Evolutionary conservation across 2,113 vertebrate species (phyloP).

Genomic region (Anguilla japonica): DNA sequence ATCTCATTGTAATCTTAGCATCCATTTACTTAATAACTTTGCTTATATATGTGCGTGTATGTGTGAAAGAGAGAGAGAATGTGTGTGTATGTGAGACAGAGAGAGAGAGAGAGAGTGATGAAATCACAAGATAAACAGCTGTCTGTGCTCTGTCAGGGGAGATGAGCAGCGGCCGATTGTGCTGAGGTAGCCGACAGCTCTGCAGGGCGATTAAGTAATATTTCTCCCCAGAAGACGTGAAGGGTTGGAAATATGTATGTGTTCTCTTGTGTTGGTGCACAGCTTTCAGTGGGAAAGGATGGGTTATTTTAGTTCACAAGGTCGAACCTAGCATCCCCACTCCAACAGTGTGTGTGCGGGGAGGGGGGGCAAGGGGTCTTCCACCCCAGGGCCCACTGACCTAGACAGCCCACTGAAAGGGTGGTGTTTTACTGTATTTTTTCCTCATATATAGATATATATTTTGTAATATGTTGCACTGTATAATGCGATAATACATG

Average conservation of each 20-base stretch:
- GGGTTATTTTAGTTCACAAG: slow-evolving; percentile 39
- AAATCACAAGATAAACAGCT: slow-evolving; percentile 48
- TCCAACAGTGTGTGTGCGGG: too few species aligned
- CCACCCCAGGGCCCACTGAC: too few species aligned
- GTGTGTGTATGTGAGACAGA: not conserved
- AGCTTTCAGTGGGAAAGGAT: not conserved
- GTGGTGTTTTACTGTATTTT: too few species aligned
- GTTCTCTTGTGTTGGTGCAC: slow-evolving; percentile 28
- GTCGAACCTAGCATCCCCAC: slow-evolving; percentile 1
- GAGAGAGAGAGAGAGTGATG: not conserved
- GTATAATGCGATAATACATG: too few species aligned
- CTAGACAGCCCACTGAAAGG: too few species aligned
- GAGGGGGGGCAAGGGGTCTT: too few species aligned
- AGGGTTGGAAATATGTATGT: slow-evolving; percentile 39
- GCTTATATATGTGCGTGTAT: too few species aligned
- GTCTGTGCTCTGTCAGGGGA: slow-evolving; percentile 39
- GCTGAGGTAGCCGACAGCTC: slow-evolving; percentile 54
- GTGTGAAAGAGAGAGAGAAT: too few species aligned
- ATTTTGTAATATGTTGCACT: too few species aligned
- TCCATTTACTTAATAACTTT: too few species aligned
- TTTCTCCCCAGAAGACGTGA: slow-evolving; percentile 44
- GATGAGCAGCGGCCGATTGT: slow-evolving; percentile 42
- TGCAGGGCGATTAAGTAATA: slow-evolving; percentile 58
- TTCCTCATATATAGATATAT: too few species aligned
- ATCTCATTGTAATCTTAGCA: too few species aligned